These are phyloP conservation scores for Gambusia affinis DNA, from an alignment of 2,113 vertebrate genomes.

Conservation along the genomic window DNA sequence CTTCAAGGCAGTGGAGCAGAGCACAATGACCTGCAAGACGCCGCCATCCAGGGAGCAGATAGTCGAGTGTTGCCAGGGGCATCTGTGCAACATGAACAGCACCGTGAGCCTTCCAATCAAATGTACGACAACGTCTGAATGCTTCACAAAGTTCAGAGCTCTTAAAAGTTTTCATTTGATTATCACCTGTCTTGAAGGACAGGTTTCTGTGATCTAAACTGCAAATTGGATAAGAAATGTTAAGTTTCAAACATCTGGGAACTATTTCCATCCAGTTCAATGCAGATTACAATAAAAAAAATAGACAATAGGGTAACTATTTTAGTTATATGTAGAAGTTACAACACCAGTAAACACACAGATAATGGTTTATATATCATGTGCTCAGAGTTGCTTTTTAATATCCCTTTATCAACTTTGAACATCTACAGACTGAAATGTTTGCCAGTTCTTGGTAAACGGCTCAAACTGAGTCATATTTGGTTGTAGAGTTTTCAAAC, in stretches of 20 bases:
- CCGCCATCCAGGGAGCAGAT: slow-evolving; percentile 92
- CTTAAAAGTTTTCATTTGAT: slow-evolving; percentile 15
- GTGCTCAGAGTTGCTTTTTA: no score
- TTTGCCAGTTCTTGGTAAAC: neutral
- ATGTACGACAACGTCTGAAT: slow-evolving; percentile 75
- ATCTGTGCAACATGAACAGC: slow-evolving; percentile 95
- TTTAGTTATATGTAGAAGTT: neutral
- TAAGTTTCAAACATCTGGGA: no score
- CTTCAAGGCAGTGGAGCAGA: slow-evolving; percentile 94
- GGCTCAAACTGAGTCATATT: neutral
- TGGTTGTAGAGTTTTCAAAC: no score
- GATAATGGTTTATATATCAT: neutral
- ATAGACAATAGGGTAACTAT: no score
- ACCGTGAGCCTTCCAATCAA: slow-evolving; percentile 88
- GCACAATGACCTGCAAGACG: slow-evolving; percentile 95
- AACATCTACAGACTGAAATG: neutral
- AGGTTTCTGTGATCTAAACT: neutral
- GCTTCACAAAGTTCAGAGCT: neutral
- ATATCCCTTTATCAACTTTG: neutral
- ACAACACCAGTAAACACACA: neutral
- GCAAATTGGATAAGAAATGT: no score
- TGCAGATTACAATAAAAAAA: no score
- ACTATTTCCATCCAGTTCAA: no score
- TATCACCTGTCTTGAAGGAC: neutral
- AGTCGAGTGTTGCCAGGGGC: slow-evolving; percentile 94